These are phyloP conservation scores for Drosophila sp. DNA, from an alignment of 1,140 invertebrate genomes.

Conservation along the genomic window DNA sequence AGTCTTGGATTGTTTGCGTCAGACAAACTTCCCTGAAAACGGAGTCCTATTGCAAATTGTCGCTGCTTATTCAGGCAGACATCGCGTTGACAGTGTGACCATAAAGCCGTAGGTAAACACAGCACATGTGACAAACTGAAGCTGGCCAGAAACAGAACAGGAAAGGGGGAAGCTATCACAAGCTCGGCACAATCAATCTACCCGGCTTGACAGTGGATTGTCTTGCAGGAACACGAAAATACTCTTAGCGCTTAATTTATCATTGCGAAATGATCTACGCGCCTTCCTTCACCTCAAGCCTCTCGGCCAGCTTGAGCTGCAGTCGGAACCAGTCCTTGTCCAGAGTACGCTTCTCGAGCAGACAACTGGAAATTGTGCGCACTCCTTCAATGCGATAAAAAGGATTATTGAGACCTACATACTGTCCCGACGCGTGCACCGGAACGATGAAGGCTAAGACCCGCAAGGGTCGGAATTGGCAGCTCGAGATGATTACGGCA, in stretches of 20 bases:
- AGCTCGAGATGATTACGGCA: conserved; percentile 67
- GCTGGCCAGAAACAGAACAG: neutral
- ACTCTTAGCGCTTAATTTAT: conserved; percentile 84
- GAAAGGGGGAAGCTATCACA: conserved; percentile 14
- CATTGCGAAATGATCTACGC: conserved; percentile 81
- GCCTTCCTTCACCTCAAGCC: conserved; percentile 47
- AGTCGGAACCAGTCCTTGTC: neutral
- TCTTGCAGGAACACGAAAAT: conserved; percentile 79
- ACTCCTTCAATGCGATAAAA: conserved; percentile 66
- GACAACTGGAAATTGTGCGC: conserved; percentile 59
- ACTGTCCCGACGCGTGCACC: conserved; percentile 36
- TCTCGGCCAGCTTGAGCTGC: conserved; percentile 12
- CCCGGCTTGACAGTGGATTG: conserved; percentile 79
- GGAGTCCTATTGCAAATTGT: conserved; percentile 74
- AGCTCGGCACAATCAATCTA: conserved; percentile 78
- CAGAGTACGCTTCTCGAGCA: neutral
- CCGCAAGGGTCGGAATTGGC: conserved; percentile 59
- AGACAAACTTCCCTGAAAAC: conserved; percentile 51
- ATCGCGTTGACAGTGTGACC: conserved; percentile 74
- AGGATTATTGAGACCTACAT: conserved; percentile 72
- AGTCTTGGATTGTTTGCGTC: conserved; percentile 55
- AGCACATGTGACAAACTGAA: conserved; percentile 31
- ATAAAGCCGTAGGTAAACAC: conserved; percentile 46
- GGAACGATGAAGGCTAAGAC: conserved; percentile 39
- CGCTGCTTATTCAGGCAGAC: conserved; percentile 62